These are phyloP conservation scores for Papilio demoleus DNA, from an alignment of 2,888 invertebrate species.

Conservation along the genomic window DNA sequence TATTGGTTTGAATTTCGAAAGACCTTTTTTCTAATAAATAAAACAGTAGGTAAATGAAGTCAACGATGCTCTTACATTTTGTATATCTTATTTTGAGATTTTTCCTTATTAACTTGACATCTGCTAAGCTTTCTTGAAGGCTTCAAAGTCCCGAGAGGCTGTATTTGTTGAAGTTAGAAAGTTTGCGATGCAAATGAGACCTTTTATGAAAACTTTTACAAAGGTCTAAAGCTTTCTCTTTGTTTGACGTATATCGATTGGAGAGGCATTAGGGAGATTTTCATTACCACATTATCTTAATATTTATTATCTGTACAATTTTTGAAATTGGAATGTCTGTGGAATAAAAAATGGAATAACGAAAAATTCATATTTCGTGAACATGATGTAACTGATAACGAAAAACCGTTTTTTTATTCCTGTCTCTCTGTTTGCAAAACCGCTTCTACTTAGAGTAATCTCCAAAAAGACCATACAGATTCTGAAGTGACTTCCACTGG, in stretches of 20 bases:
- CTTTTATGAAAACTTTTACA: conserved; percentile 31
- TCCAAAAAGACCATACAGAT: too few relatives aligned
- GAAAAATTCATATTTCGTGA: too few relatives aligned
- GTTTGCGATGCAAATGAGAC: conserved; percentile 34
- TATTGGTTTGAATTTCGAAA: background rate
- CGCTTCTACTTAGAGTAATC: too few relatives aligned
- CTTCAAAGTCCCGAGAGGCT: conserved; percentile 7
- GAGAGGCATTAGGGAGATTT: background rate
- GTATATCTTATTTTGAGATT: conserved; percentile 2
- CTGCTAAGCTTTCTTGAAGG: background rate
- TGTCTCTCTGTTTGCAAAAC: too few relatives aligned
- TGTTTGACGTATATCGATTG: conserved; percentile 6
- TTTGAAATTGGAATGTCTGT: too few relatives aligned
- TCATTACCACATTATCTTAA: background rate
- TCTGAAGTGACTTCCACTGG: too few relatives aligned
- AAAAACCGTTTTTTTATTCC: too few relatives aligned
- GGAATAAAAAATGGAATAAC: too few relatives aligned
- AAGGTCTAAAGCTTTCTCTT: conserved; percentile 26
- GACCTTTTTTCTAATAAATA: too few relatives aligned
- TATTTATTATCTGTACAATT: too few relatives aligned
- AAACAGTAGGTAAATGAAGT: background rate
- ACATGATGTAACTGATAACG: too few relatives aligned
- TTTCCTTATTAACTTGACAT: conserved; percentile 14
- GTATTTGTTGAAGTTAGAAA: conserved; percentile 25
- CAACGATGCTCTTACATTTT: background rate